phyloP scores from a whole-genome alignment of 2,113 vertebrate genomes.

The Dunckerocampus dactyliophorus region DNA sequence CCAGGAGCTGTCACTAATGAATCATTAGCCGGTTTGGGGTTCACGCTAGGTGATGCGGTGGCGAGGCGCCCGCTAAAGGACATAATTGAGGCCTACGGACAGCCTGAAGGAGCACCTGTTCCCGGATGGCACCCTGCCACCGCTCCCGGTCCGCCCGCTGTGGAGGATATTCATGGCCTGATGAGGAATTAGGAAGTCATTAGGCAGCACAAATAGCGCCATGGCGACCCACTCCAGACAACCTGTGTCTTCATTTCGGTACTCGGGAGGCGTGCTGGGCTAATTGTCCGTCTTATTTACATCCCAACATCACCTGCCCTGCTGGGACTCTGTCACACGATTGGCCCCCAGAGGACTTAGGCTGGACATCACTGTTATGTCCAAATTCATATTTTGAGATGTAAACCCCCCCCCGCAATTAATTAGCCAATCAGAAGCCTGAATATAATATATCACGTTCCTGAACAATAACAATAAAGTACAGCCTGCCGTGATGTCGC shows the following conservation, averaged over 20 bases:
- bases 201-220: slow-evolving; percentile 71
- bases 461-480: too few species aligned
- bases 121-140: slow-evolving; percentile 66
- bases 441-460: too few species aligned
- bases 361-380: neutral
- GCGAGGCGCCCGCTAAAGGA: slow-evolving; percentile 35
- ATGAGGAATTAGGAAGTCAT: slow-evolving; percentile 75
- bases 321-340: slow-evolving; percentile 1
- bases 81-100: slow-evolving; percentile 64
- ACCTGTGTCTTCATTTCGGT: slow-evolving; percentile 47
- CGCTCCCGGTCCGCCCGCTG: slow-evolving; percentile 65
- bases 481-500: too few species aligned
- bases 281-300: slow-evolving; percentile 23
- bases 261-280: neutral
- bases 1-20: neutral
- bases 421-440: too few species aligned
- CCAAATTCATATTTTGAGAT: neutral
- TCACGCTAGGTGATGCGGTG: too few species aligned
- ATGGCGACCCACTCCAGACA: slow-evolving; percentile 52
- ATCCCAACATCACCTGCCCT: slow-evolving; percentile 6
- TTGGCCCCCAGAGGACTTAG: neutral
- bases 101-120: slow-evolving; percentile 67
- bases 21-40: neutral
- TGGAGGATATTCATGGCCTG: slow-evolving; percentile 64
- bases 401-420: too few species aligned